Percentiles rank a stretch among this genome's conserved stretches.
These are phyloP conservation scores for Nesometra sesokonis DNA, from an alignment of 35 echinoderm and acorn worm species.

Conservation along the genomic window DNA sequence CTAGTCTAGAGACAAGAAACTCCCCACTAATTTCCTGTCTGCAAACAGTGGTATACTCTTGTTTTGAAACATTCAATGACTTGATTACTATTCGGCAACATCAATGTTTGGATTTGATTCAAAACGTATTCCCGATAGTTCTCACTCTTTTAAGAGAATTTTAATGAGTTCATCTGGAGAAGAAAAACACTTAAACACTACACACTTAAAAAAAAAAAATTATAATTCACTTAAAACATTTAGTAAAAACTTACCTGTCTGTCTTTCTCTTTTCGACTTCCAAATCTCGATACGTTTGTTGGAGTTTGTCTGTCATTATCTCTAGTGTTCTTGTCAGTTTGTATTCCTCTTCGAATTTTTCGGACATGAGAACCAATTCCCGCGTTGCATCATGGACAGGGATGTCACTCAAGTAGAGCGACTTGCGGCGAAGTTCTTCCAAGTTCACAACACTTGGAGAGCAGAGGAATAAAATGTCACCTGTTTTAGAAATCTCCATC, in stretches of 20 bases:
- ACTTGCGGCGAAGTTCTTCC: conserved; percentile 66
- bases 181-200: no score
- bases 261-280: conserved; percentile 90
- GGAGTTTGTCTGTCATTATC: conserved; percentile 85
- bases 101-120: no score
- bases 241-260: conserved; percentile 57
- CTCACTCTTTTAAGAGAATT: no score
- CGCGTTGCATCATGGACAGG: conserved; percentile 84
- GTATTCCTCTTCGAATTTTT: conserved; percentile 91
- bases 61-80: no score
- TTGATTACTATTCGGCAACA: no score
- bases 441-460: conserved; percentile 77
- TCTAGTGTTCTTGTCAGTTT: conserved; percentile 91
- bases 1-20: no score
- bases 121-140: no score
- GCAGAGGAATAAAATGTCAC: conserved; percentile 72
- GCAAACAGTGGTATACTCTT: no score
- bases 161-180: no score
- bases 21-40: no score
- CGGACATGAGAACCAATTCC: conserved; percentile 85
- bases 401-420: conserved; percentile 82
- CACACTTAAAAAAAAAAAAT: no score
- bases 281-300: conserved; percentile 86
- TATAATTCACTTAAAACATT: no score
- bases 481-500: conserved; percentile 59